These are phyloP conservation scores for Pantelozetes paolii DNA, from an alignment of 2,888 invertebrate genomes.

Conservation along the genomic window DNA sequence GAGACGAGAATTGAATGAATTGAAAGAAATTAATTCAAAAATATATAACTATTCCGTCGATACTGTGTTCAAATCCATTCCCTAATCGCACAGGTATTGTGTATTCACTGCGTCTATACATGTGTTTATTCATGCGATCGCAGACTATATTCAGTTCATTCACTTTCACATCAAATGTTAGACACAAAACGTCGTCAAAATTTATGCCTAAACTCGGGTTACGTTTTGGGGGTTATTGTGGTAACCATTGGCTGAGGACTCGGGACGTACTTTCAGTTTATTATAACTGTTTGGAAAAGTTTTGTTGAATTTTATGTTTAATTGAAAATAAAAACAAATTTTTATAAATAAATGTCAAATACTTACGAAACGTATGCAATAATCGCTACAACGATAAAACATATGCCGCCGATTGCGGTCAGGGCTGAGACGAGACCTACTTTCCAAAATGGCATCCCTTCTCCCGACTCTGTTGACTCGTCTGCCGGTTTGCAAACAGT, in stretches of 20 bases:
- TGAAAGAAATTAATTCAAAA: conserved; percentile 7
- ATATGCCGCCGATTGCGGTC: conserved; percentile 33
- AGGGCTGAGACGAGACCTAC: conserved; percentile 35
- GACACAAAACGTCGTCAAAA: not conserved
- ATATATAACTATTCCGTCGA: conserved; percentile 19
- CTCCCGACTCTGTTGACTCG: not conserved
- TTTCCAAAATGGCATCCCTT: conserved; percentile 25
- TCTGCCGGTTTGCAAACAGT: conserved; percentile 19
- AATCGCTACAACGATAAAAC: conserved; percentile 31
- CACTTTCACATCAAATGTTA: not conserved
- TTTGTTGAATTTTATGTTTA: too few relatives aligned
- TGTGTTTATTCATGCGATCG: conserved; percentile 8
- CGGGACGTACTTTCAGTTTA: conserved; percentile 27
- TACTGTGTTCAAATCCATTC: conserved; percentile 17
- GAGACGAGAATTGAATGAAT: not conserved
- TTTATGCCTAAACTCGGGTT: conserved; percentile 21
- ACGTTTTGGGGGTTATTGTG: conserved; percentile 28
- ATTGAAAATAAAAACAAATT: not conserved
- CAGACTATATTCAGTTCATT: conserved; percentile 9
- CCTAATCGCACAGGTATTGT: conserved; percentile 11
- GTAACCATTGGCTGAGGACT: conserved; percentile 10
- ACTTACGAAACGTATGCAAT: conserved; percentile 41
- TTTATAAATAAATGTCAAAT: not conserved
- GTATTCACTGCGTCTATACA: not conserved
- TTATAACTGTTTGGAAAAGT: conserved; percentile 6